Percentiles rank a stretch among this genome's conserved stretches.
These are phyloP conservation scores for Arizona elegans DNA, from an alignment of 2,113 vertebrate genomes.

Conservation along the genomic window DNA sequence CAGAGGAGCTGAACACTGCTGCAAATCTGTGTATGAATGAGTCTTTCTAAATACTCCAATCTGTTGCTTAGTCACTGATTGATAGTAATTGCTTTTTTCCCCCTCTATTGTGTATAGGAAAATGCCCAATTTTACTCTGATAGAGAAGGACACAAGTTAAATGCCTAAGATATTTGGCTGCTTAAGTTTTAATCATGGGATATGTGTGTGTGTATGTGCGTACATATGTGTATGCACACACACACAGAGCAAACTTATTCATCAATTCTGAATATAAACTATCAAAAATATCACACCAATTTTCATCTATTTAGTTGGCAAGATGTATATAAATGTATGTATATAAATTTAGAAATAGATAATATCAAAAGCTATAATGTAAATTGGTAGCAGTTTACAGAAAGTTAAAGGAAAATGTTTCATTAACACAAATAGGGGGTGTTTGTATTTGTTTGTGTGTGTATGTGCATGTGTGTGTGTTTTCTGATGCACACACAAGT, in stretches of 20 bases:
- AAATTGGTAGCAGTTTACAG: background rate
- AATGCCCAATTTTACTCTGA: conserved; percentile 77
- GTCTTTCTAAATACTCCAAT: conserved; percentile 93
- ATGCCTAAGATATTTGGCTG: conserved; percentile 75
- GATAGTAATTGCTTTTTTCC: conserved; percentile 89
- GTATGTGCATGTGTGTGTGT: background rate
- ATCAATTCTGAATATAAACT: conserved; percentile 73
- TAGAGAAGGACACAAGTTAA: conserved; percentile 78
- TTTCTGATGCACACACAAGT: too few relatives aligned
- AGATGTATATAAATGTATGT: conserved; percentile 53
- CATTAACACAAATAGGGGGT: background rate
- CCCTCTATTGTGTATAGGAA: conserved; percentile 76
- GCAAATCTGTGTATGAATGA: conserved; percentile 95
- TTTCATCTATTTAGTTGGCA: conserved; percentile 62
- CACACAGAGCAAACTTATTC: conserved; percentile 71
- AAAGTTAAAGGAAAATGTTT: background rate
- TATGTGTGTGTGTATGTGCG: too few relatives aligned
- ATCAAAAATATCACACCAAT: conserved; percentile 72
- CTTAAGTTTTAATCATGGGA: conserved; percentile 76
- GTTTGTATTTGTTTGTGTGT: background rate
- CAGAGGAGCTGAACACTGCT: conserved; percentile 89
- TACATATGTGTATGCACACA: background rate
- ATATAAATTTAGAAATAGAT: conserved; percentile 52
- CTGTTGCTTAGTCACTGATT: conserved; percentile 96
- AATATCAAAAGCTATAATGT: conserved; percentile 53